phyloP scores from a whole-genome alignment of 2,797 vertebrate species.

The Myripristis murdjan region DNA sequence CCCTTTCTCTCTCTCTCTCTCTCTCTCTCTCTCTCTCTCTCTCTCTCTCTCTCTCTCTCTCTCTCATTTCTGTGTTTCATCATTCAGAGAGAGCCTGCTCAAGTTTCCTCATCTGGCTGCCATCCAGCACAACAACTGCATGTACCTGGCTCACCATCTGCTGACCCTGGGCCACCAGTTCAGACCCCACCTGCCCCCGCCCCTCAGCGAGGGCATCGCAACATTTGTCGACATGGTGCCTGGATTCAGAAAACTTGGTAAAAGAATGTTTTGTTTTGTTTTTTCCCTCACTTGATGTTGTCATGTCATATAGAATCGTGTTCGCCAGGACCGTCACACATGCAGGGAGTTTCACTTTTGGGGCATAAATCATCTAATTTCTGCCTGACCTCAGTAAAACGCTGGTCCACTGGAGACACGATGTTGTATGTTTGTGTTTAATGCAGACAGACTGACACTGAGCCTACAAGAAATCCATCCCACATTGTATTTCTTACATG shows the following conservation, averaged over 20 bases:
- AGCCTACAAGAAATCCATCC: no score
- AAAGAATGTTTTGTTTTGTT: no score
- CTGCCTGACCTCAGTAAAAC: no score
- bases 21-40: background rate
- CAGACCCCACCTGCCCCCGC: conserved; percentile 83
- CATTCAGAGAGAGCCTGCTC: conserved; percentile 92
- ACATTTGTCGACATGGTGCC: conserved; percentile 97
- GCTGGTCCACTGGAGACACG: no score
- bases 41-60: background rate
- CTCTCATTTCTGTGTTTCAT: background rate
- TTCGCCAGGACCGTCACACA: no score
- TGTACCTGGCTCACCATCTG: conserved; percentile 96
- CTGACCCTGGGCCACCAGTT: conserved; percentile 96
- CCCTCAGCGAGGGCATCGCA: conserved; percentile 86
- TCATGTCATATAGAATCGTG: no score
- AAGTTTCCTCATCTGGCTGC: conserved; percentile 97
- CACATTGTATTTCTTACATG: no score
- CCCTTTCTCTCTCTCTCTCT: background rate
- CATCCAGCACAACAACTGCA: conserved; percentile 99
- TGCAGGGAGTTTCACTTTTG: no score
- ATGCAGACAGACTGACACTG: no score
- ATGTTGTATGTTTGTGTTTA: no score
- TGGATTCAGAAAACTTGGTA: conserved; percentile 94
- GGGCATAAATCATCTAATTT: no score
- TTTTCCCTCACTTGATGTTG: no score